Evolutionary conservation across 2,888 invertebrate genomes (phyloP), one percentile per base, ranked within the genome.

Genomic region (Camptogramma bilineatum): DNA sequence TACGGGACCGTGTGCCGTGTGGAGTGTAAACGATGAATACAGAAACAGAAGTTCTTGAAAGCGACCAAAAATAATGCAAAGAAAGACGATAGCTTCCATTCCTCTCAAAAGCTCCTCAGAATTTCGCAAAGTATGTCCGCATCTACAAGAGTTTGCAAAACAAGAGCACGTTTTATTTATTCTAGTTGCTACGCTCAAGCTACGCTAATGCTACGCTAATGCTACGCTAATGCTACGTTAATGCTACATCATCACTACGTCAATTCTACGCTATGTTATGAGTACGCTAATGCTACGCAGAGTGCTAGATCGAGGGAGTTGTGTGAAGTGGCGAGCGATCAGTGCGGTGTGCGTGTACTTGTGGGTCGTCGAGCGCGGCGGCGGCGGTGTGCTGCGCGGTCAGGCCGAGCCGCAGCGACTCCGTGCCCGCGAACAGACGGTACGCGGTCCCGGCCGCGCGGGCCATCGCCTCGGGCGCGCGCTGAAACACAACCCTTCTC

Each of bases 391-490:
- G 92, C 69, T 94, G 91, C 85, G 95, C 95, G 84, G 95, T 95
- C 84, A 95, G 91, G 78, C 95, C 95, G 86, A 96, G 92, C 93
- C 95, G 95, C 80, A 96, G 94, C 85, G 95, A 95, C 94, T 96
- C 96, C 73, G 96, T 96, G 84, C 92, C 92, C 77, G 96, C 96
- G 83, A 96, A 95, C 90, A 96, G 95, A 70, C 96, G 95, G 94
- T 96, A 96, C 81, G 96, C 95, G 80, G 95, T 95, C 82, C 96
- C 96, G 69, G 96, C 96, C 79, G 96, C 96, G 86, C 96, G 94
- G 80, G 96, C 96, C 93, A 96, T 95, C 86, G 96, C 95, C 94
- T 96, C 96, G 83, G 96, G 96, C 81, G 96, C 96, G 87, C 95
- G 95, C 96, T 96, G 93, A 73, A 89, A 91, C 72, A 74, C 69